Evolutionary conservation across 2,113 vertebrate genomes (phyloP).

Genomic region (Mastomys coucha): DNA sequence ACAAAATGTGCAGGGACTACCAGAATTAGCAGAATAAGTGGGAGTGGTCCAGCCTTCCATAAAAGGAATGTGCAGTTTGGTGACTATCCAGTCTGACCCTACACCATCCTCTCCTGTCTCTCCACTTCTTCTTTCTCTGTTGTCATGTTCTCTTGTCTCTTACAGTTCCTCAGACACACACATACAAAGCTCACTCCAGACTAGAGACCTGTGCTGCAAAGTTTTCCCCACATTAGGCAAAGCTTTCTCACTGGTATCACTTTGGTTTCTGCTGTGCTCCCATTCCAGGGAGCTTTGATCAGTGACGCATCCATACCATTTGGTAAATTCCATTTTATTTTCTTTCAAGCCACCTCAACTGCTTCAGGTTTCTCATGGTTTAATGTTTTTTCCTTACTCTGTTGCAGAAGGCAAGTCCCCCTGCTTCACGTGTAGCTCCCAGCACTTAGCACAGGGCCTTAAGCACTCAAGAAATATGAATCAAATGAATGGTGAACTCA

Average conservation of each 20-base stretch:
- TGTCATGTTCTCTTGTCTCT: neutral
- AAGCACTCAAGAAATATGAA: neutral
- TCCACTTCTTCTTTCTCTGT: neutral
- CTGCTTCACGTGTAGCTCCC: neutral
- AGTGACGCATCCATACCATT: neutral
- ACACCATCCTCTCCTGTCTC: neutral
- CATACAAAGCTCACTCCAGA: neutral
- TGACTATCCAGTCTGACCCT: too few species aligned
- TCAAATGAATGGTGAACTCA: neutral
- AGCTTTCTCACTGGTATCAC: neutral
- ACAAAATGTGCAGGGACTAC: neutral
- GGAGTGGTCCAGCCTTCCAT: neutral
- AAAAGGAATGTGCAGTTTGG: neutral
- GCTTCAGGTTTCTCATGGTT: neutral
- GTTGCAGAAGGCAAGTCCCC: neutral
- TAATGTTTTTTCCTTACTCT: neutral
- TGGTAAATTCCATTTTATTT: neutral
- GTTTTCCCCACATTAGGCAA: rapidly evolving
- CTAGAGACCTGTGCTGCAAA: neutral
- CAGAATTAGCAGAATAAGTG: too few species aligned
- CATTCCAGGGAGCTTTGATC: neutral
- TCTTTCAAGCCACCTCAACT: neutral
- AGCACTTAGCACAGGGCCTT: neutral
- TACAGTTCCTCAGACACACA: neutral
- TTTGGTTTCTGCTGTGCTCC: neutral